Evolutionary conservation across 2,113 vertebrate species (phyloP), one percentile per base, ranked within the genome.

Genomic region (Spermophilus dauricus): DNA sequence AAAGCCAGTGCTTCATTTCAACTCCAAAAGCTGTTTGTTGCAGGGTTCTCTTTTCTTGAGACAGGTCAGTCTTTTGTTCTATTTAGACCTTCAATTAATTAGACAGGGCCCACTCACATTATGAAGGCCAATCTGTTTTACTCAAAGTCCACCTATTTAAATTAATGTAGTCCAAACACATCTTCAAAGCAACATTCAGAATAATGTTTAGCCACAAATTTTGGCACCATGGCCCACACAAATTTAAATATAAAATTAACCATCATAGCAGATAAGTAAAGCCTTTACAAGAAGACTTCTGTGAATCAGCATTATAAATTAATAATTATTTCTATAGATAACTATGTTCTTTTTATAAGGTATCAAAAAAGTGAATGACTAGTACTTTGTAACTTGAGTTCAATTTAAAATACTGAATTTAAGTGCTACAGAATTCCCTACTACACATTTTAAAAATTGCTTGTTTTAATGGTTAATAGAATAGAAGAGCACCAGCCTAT

Each of bases 261-360:
- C 2, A 75, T 70, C 77, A 63, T 34, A 81, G 24, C 6, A 93
- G n/a, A 61, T 69, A 91, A 67, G 76, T 58, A 93, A 89, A 96
- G 20, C 1, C 34, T 92, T 92, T 14, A 75, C 70, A 5, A 75
- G 58, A 86, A 76, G 48, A 94, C 83, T 94, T 80, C 9, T 78
- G 56, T 81, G 4, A 70, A n/a, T 72, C 16, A 83, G 48, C 11
- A 75, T 65, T 86, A 77, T 76, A 72, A 65, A 94, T 80, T 22
- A 78, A 78, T 70, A 92, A 87, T 92, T 72, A 90, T 81, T 92
- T 84, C 51, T 95, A 58, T 87, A 61, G n/a, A 56, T 78, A 42
- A 58, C 69, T 93, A 2, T 48, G n/a, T 95, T 94, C 26, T 91
- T 96, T 88, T 91, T 94, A 14, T 72, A 72, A 91, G 42, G 45